Evolutionary conservation across 2,113 vertebrate species (phyloP), one percentile per base, ranked within the genome.

Genomic region (Pseudolaguvia tuberculata): DNA sequence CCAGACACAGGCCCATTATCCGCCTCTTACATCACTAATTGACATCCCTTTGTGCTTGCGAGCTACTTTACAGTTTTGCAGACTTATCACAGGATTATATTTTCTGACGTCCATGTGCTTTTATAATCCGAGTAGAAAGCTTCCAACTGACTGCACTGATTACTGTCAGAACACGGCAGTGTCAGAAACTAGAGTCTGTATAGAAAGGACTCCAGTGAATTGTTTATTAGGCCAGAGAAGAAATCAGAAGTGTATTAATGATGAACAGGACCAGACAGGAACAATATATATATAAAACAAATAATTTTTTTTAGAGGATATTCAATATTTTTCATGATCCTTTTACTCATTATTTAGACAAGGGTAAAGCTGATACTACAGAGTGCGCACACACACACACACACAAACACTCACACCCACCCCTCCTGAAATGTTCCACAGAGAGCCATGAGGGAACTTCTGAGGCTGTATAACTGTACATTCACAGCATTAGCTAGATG

Each of bases 1-100:
- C 85, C 85, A 89, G 91, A 90, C 90, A 90, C 86, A 85, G 82
- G 77, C 88, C 87, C 90, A 94, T 94, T 92, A 94, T 91, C 91
- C 86, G 92, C 91, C 91, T 89, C 90, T 90, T 91, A 92, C 67
- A 73, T 85, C 25, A 84, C 87, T 94, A 96, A 98, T 94, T 94
- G 92, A 88, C 91, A 81, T 92, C 93, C 84, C 47, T 75, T 42
- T 76, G 84, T 79, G 83, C 81, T 79, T 62, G 68, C 78, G 76
- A 50, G 70, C 15, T 75, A 67, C 48, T 73, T 73, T 56, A 76
- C 42, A 68, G 78, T 80, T 81, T 70, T 3, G 15, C 6, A 6
- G 67, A 67, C 35, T 48, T 50, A 31, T 58, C 21, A 68, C 25
- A 23, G 1, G 21, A 8, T 15, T 56, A 35, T 56, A 23, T 35